Percentiles rank a stretch among this genome's conserved stretches.
Conservation (phyloP, 2,888 invertebrate genomes). For the Conus canariensis region DNA sequence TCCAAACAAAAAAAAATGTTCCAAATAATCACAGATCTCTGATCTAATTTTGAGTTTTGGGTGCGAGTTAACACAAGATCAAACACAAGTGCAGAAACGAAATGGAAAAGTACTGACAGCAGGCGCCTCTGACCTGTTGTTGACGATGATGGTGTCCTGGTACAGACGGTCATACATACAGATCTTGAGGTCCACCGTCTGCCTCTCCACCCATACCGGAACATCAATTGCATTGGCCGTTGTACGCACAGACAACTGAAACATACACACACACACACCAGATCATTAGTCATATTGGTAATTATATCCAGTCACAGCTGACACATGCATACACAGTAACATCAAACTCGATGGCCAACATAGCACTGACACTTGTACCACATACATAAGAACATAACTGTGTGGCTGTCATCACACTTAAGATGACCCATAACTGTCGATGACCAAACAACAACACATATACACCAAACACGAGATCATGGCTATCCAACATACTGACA, state of each 20-base stretch:
- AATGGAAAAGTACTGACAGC: too few species aligned
- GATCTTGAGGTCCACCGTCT: slow-evolving; percentile 77
- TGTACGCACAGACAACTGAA: slow-evolving; percentile 68
- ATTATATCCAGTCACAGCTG: neutral
- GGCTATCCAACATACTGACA: too few species aligned
- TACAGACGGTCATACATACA: slow-evolving; percentile 78
- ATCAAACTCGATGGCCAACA: neutral
- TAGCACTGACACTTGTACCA: neutral
- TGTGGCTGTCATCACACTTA: too few species aligned
- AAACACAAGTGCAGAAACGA: too few species aligned
- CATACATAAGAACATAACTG: neutral
- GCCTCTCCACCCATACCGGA: slow-evolving; percentile 78
- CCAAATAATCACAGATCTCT: too few species aligned
- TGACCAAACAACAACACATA: too few species aligned
- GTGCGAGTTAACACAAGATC: too few species aligned
- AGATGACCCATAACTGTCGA: too few species aligned
- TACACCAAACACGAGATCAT: too few species aligned
- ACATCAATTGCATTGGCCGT: slow-evolving; percentile 77
- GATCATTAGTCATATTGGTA: neutral
- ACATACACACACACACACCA: neutral
- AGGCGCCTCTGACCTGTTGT: slow-evolving; percentile 70
- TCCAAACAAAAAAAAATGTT: too few species aligned
- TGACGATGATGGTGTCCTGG: slow-evolving; percentile 78
- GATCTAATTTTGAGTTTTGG: too few species aligned
- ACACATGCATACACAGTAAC: neutral